phyloP scores from a whole-genome alignment of 2,113 vertebrate species.

The Chrysemys picta region DNA sequence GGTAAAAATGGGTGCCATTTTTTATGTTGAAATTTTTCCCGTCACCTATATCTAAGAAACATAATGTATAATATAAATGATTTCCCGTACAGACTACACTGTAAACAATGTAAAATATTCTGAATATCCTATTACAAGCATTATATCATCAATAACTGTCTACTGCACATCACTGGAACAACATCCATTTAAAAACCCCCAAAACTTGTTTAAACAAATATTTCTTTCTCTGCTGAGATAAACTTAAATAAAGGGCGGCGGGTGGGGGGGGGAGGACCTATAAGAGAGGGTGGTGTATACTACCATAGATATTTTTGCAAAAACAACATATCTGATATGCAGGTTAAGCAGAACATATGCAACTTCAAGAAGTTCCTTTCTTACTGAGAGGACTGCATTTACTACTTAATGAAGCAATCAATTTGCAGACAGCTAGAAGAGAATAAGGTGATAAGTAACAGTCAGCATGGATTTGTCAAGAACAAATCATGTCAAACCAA shows the following conservation, averaged over 20 bases:
- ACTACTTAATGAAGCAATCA: neutral
- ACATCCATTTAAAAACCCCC: neutral
- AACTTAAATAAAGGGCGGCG: neutral
- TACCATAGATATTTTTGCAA: neutral
- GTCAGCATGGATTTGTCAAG: too few relatives aligned
- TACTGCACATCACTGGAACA: neutral
- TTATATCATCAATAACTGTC: neutral
- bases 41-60: neutral
- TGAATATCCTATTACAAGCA: neutral
- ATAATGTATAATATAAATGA: neutral
- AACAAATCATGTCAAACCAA: too few relatives aligned
- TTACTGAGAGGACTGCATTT: neutral
- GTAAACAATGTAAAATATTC: neutral
- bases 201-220: neutral
- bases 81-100: neutral
- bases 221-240: neutral
- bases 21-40: neutral
- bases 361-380: neutral
- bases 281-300: neutral
- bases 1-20: conserved; percentile 72
- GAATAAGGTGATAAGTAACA: too few relatives aligned
- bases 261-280: neutral
- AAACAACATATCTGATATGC: neutral
- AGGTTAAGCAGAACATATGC: neutral
- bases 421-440: too few relatives aligned